Evolutionary conservation across 64 coral and sea anemone species (phyloP), one percentile per base, ranked within the genome.

Genomic region (Stichodactyla helianthus): DNA sequence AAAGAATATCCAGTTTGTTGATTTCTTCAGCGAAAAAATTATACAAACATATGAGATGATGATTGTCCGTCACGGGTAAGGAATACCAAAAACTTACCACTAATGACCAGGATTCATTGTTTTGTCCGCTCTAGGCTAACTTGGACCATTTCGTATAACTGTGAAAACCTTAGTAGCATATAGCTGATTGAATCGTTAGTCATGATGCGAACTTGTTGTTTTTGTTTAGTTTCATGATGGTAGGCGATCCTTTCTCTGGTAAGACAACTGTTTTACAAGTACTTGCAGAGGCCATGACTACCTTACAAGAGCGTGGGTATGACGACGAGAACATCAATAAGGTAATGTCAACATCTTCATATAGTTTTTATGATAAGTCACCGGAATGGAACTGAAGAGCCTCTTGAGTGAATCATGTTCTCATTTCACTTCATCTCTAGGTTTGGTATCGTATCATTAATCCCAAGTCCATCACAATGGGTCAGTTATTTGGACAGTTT

Each of bases 11-110:
- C 97, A 99, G 64, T 88, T 94, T 77, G 97, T 99, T 5, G 88
- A 95, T 59, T 99, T 99, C 79, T 99, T 99, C 82, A 92, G 92
- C 28, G 97, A 99, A 77, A 99, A 99, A 67, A 91, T 99, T 51
- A 99, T 99, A 63, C 97, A 99, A 16, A 99, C 97, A 20, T 99
- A 95, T 84, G 97, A 99, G 82, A 99, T 99, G 97, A 99, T 99
- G 97, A 86, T 99, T 77, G 97, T 99, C 64, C 93, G 97, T 55
- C 97, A 99, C 82, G 97, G 97, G 97, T 99, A 92, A 81, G 93
- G 68, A 74, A 26, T 35, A 19, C 5, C 19, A 65, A n/a, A 65
- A 6, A 65, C 22, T n/a, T 65, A n/a, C 35, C 35, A 44, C 35
- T 44, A 44, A 44, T 44, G 35, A 44, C 35, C 35, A 44, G 35